Base-by-base conservation (phyloP, 2,113 vertebrate genomes). In the Corythornis vintsioides region DNA sequence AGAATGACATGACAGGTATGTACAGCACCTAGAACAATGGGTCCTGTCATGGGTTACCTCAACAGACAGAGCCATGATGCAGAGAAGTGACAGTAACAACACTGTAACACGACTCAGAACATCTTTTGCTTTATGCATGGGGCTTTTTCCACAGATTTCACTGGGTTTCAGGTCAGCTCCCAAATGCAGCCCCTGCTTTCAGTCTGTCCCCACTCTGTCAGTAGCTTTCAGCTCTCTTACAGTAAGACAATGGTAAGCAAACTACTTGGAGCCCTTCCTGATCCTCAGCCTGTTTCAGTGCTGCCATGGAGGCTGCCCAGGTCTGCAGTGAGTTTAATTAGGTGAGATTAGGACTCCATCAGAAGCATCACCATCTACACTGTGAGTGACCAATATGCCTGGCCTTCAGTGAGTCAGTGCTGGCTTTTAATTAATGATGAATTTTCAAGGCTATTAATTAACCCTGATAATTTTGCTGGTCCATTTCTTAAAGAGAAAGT, bases 401-500 rank as follows among this genome's bases (percentile, higher is more conserved):
- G 42, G 35, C 48, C 57, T 93, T 93, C 43, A 64, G 13, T 72
- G 55, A 82, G 16, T 67, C 84, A 53, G 47, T 52, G 48, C 38
- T 40, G 47, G 6, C 2, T 91, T 84, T 65, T 89, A 94, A 89
- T 83, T 64, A 89, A 86, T 77, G 13, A 63, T 50, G 47, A 43
- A 48, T 80, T 83, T 87, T 56, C 52, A 75, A 61, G 56, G 33
- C 81, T 89, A 85, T 83, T 92, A 74, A 91, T 96, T 76, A 85
- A 74, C 53, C 48, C 25, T 79, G 42, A 45, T 83, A 83, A 85
- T 72, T 89, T 91, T 2, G 1, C n/a, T 50, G 16, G 74, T 79
- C n/a, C 2, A 1, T 43, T 80, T 66, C 69, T 73, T 76, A 50
- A 73, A 56, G 42, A 66, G 21, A 75, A 87, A 63, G 8, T 55